Base-by-base conservation (phyloP, 2,888 invertebrate species). In the Tenthredo distinguenda region DNA sequence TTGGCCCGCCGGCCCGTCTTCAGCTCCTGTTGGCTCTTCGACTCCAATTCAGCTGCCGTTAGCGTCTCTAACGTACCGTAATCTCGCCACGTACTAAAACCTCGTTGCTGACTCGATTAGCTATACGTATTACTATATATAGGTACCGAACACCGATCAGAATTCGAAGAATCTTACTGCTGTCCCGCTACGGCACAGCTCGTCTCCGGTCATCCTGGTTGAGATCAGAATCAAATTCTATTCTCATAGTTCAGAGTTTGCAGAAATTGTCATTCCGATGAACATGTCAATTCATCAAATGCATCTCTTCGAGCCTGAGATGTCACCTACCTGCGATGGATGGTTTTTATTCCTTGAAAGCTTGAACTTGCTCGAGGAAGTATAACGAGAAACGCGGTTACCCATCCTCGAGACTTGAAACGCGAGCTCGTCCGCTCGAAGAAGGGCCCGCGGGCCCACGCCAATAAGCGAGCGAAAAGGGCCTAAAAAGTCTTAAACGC, bases 1-100 rank as follows among this genome's bases (percentile, higher is more conserved):
- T 88, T 87, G 88, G 85, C 88, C 87, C 87, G 87, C 87, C 87
- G 81, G 89, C 84, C 87, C 85, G 86, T 87, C 85, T 90, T 89
- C 88, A 87, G 88, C 87, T 87, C 85, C 85, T 87, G 79, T 68
- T 68, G 26, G 26, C 85, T 87, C 71, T 68, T 68, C 68, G 6
- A 68, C 15, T 34, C 18, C 68, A 68, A 68, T 68, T 68, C 34
- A 88, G 88, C 88, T 87, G 86, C 85, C 87, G 79, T 85, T 87
- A 86, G 85, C 86, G 84, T 87, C 77, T 86, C 85, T 85, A 84
- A 82, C 87, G 86, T 87, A 65, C 77, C 21, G 83, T 68, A 81
- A 81, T 62, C 58, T 62, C 81, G 31, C 37, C 26, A 21, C 81
- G 81, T 81, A 81, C 62, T 58, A 40, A 12, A 62, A 37, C 62